Base-by-base conservation (phyloP, 2,888 invertebrate species). In the Cephonodes hylas region DNA sequence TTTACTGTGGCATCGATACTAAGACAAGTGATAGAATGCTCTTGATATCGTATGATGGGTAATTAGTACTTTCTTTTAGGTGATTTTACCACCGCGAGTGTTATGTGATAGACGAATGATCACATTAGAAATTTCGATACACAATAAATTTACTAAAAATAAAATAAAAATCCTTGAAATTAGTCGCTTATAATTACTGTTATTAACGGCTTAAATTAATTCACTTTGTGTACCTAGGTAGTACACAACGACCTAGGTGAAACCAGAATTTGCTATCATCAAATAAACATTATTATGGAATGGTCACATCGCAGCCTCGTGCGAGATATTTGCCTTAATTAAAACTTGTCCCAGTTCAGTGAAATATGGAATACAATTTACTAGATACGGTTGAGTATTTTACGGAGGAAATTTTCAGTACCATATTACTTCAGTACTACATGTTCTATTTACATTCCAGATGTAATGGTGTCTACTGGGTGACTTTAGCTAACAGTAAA, bases 271-370 rank as follows among this genome's bases (percentile, higher is more conserved):
- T 60, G 78, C 79, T 81, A 85, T 80, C 73, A 74, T 64, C 69
- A 72, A 75, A 79, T 81, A 80, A 83, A 84, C 79, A 80, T 76
- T 80, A 79, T 82, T 83, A 83, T 77, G 77, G 78, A 79, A 79
- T 80, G 82, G 86, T 82, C 82, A 81, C 82, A 80, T 77, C 72
- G 77, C 79, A 77, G 80, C 78, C 78, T 71, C 78, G 80, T 81
- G 77, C 77, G 79, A 84, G 85, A 85, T 86, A 87, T 88, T 86
- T 85, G 84, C 85, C 81, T 85, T 88, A 86, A 88, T 88, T 87
- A 88, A 88, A 88, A 87, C 86, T 88, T 85, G 83, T 80, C 77
- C 84, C 66, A 77, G 79, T 79, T 73, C 75, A 74, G 70, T 73
- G 65, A 62, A 73, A 74, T 76, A 65, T 69, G 66, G 72, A 71